Base-by-base conservation (phyloP, 2,113 vertebrate genomes). In the Edolisoma coerulescens region DNA sequence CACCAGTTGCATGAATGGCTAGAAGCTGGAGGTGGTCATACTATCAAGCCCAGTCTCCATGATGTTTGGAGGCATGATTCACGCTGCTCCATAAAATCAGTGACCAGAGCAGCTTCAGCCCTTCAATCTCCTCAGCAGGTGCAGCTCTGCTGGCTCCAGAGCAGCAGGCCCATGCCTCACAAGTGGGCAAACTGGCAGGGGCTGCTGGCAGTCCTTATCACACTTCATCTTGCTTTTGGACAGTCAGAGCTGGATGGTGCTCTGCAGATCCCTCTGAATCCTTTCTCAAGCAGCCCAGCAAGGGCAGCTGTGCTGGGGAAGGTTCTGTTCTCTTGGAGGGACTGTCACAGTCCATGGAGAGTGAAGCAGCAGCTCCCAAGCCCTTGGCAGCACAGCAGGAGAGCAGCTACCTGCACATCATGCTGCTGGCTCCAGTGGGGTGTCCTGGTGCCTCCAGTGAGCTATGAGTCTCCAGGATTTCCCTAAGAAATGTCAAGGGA, bases 401-500 rank as follows among this genome's bases (percentile, higher is more conserved):
- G 47, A 74, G 90, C 45, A 10, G 50, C 84, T n/a, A 73, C 84
- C 82, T 10, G 37, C 70, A 5, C 18, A 6, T 1, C 15, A 10
- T 2, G 0, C 10, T 16, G 59, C 71, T 64, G 91, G 77, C 87
- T 87, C 61, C 10, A 1, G 16, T 11, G 17, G 47, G 52, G 37
- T 60, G 37, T 79, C 78, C 87, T 35, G 61, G 74, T 84, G 82
- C 47, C 95, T 90, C 33, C 3, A 63, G 80, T 20, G 68, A 90
- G 79, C 59, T 18, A 20, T 0, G 6, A 95, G 87, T 6, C 85
- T 92, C 92, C 93, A 96, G 90, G 88, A 90, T 84, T 95, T 86
- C 90, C 90, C 95, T 75, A 60, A 60, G 73, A 84, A 90, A 92
- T 3, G 35, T 74, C 93, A 90, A 57, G 93, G 82, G 93, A 87